Base-by-base conservation (phyloP, 1,140 invertebrate genomes). In the Diabrotica undecimpunctata region DNA sequence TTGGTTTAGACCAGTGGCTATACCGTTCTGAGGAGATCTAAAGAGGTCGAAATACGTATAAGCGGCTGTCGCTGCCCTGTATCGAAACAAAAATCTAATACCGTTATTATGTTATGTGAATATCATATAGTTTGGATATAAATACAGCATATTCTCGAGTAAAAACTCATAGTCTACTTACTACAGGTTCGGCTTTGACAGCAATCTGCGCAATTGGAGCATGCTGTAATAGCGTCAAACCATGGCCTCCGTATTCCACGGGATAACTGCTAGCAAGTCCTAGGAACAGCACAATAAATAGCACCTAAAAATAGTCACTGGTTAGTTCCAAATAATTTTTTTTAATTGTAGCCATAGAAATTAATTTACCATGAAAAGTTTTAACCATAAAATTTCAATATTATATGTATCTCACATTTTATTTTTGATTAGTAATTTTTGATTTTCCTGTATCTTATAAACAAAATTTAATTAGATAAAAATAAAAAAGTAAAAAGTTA, bases 161-260 rank as follows among this genome's bases (percentile, higher is more conserved):
- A 25, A 25, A 25, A 25, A 25, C 25, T 25, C 4, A 25, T 25
- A 25, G 25, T 25, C 25, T 25, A 25, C 59, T 61, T 52, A 61
- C 59, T 46, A 52, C 59, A n/a, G 59, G 59, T 13, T 61, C 59
- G 8, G 41, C 59, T 61, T 61, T 61, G 10, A 50, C 54, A 14
- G 25, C 13, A 14, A 4, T 3, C 5, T n/a, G 11, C 10, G 59
- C 55, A 36, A 57, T 25, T 5, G 36, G 25, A 36, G 55, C 55
- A 7, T 36, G 55, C 37, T 36, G 50, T 35, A 51, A 8, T 35
- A 61, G 11, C 5, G 59, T 39, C 8, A 61, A n/a, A 7, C 50
- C 59, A 35, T 61, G 59, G 10, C 14, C 59, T 10, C n/a, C 13
- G 36, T 61, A 61, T 51, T 61, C 59, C 14, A 61, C 50, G 10